Conservation (phyloP, 2,113 vertebrate species). For the Phycodurus eques region DNA sequence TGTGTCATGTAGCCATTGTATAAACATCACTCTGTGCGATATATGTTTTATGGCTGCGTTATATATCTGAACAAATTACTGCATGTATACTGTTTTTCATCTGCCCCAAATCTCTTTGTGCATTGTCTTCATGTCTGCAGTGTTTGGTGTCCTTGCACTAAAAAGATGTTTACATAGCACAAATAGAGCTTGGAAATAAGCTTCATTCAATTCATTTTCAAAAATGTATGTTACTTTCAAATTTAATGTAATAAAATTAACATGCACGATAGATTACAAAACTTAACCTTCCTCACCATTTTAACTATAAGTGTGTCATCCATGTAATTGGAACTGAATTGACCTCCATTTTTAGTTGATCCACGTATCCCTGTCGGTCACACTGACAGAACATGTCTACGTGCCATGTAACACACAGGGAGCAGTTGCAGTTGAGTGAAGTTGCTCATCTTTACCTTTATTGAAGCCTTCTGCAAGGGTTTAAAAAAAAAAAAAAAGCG, state of each 20-base stretch:
- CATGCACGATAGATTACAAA: slow-evolving; percentile 1
- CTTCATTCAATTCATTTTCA: slow-evolving; percentile 54
- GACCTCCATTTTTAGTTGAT: slow-evolving; percentile 21
- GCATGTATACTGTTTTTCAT: slow-evolving; percentile 1
- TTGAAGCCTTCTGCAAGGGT: slow-evolving; percentile 2
- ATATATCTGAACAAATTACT: slow-evolving; percentile 6
- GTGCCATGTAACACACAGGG: slow-evolving; percentile 55
- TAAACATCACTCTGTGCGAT: background rate
- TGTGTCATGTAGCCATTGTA: slow-evolving; percentile 12
- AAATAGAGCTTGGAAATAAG: slow-evolving; percentile 42
- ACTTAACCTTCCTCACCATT: background rate
- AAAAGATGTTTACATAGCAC: slow-evolving; percentile 41
- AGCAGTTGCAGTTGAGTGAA: slow-evolving; percentile 39
- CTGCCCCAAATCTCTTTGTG: slow-evolving; percentile 54
- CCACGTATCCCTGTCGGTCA: slow-evolving; percentile 49
- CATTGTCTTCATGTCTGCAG: slow-evolving; percentile 48
- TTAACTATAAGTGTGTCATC: background rate
- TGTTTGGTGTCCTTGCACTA: slow-evolving; percentile 43
- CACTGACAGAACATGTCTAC: slow-evolving; percentile 18
- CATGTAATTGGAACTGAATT: slow-evolving; percentile 48
- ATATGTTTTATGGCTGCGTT: slow-evolving; percentile 22
- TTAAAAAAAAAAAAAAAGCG: background rate
- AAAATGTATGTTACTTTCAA: background rate
- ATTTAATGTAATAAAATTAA: background rate
- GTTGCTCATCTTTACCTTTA: slow-evolving; percentile 36